Base-by-base conservation (phyloP, 2,888 invertebrate genomes). In the Villa cingulata region DNA sequence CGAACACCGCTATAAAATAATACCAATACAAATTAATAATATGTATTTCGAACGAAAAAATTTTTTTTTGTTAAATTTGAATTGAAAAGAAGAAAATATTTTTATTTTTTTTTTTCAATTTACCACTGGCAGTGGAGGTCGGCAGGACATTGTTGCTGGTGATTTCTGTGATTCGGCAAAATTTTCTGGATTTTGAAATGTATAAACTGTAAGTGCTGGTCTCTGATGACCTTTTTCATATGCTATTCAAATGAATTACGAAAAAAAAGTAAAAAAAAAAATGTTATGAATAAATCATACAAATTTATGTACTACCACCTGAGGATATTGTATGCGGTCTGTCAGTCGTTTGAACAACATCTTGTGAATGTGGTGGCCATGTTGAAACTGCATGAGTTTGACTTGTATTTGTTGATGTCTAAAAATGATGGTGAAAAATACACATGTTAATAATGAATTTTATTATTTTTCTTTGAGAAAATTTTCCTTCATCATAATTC, bases 321-420 rank as follows among this genome's bases (percentile, higher is more conserved):
- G 90, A 83, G 6, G 92, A 92, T 61, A 94, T 94, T 41, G 94
- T 94, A 63, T 94, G 94, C 1, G 92, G 92, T 53, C 92, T 74
- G 55, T 88, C 88, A 48, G 79, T 81, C 68, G 87, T 80, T 55
- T 65, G 63, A 46, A 62, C 65, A 51, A 57, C 63, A 55, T 70
- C 70, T 59, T 68, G 69, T 57, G 67, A 65, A 64, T 69, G 70
- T 61, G 70, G 68, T 55, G 70, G 70, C 70, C 70, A 70, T 49
- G 70, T 70, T 45, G 70, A 66, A 9, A 69, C 65, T 46, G 67
- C 69, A 45, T 68, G 69, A 23, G 66, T 64, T 56, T 67, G 70
- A 55, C 63, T 66, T 50, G 66, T 66, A 41, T 63, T 62, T 55
- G 63, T 64, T 37, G 77, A 77, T 60, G 75, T 74, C 78, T 78